These are phyloP conservation scores for Proales similis DNA, from an alignment of 1,140 invertebrate genomes.

Conservation along the genomic window DNA sequence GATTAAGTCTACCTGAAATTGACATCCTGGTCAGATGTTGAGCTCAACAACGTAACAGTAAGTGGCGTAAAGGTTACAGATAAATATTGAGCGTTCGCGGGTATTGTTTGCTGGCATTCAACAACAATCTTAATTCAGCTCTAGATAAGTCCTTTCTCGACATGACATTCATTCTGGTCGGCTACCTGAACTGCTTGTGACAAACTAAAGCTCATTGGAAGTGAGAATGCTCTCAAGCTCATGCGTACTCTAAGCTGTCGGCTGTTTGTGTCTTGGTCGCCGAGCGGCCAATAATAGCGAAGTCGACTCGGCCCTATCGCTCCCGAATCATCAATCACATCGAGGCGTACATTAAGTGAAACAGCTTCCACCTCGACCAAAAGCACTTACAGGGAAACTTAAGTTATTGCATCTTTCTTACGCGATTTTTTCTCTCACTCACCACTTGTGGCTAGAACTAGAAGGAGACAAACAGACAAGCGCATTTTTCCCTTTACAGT, in stretches of 20 bases:
- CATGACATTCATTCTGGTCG: not conserved
- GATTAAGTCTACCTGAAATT: slow-evolving; percentile 1
- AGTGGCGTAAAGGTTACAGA: not conserved
- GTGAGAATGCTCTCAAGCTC: too few relatives aligned
- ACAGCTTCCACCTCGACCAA: too few relatives aligned
- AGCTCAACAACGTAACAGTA: not conserved
- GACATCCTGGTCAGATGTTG: slow-evolving; percentile 7
- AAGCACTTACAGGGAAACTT: too few relatives aligned
- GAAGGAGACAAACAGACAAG: too few relatives aligned
- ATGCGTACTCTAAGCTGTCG: not conserved
- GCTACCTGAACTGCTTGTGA: not conserved
- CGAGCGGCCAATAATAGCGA: slow-evolving; percentile 1
- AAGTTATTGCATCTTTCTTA: too few relatives aligned
- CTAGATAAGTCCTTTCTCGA: not conserved
- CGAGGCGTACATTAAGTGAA: not conserved
- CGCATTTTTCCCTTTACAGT: too few relatives aligned
- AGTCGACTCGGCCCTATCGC: not conserved
- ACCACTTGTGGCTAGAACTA: too few relatives aligned
- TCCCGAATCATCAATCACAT: not conserved
- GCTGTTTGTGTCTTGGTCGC: not conserved
- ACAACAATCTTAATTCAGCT: not conserved
- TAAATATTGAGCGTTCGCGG: not conserved
- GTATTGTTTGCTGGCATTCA: slow-evolving; percentile 2
- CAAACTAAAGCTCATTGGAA: not conserved
- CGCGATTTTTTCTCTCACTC: too few relatives aligned